Base-by-base conservation (phyloP, 2,888 invertebrate genomes). In the Trileptium ribeirensis region DNA sequence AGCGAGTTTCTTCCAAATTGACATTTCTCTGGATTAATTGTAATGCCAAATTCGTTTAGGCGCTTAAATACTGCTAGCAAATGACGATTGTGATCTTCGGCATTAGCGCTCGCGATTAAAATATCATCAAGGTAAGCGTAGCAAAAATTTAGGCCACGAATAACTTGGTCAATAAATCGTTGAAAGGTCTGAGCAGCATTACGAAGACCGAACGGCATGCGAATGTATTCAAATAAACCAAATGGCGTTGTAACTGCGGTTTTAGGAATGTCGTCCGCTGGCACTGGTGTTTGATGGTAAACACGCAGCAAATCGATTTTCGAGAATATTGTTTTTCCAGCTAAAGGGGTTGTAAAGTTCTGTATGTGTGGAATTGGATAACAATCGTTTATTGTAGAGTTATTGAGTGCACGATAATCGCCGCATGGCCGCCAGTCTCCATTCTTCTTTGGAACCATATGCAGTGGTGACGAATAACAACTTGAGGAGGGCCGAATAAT, bases 361-460 rank as follows among this genome's bases (percentile, higher is more conserved):
- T 33, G 70, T 33, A 70, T 70, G 31, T 70, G 70, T 8, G 70
- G 70, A 33, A 70, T 31, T 15, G 70, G 70, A n/a, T 70, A 70
- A 33, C 70, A 36, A 70, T 70, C 70, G 29, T 31, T 8, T 19
- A 70, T 36, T 19, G 29, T 70, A 19, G 15, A 8, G 8, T 36
- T 31, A 70, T 70, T 70, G 8, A 70, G 31, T 8, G 70, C 70
- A 33, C 70, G 8, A 70, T 70, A 70, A n/a, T 70, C 70, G 8
- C 70, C 70, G 31, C 70, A 70, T 19, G 70, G 70, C 3, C 70
- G 70, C 70, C 70, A 70, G 31, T 70, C 70, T 8, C 70, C 70
- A n/a, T n/a, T n/a, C n/a, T n/a, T n/a, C n/a, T n/a, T n/a, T n/a
- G n/a, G n/a, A n/a, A n/a, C n/a, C n/a, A n/a, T n/a, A n/a, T n/a